Conservation (phyloP, 1,140 invertebrate species). For the Ceratina australensis region DNA sequence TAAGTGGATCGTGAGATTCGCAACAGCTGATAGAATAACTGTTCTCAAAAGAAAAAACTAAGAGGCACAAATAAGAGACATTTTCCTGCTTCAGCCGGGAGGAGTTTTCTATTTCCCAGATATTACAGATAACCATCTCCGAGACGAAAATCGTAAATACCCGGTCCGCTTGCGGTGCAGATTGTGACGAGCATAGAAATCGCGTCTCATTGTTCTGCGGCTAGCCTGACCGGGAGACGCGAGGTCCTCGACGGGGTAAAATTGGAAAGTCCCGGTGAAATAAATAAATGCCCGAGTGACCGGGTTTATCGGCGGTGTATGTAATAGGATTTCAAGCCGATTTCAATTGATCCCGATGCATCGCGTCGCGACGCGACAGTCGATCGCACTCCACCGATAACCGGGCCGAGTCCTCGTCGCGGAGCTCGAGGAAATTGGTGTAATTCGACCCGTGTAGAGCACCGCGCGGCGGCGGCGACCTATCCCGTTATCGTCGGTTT, state of each 20-base stretch:
- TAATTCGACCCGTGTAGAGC: slow-evolving; percentile 42
- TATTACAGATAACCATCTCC: not conserved
- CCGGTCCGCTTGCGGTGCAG: not conserved
- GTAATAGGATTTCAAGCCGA: slow-evolving; percentile 46
- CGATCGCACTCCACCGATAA: slow-evolving; percentile 44
- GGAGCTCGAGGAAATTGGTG: slow-evolving; percentile 51
- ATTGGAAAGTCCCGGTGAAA: slow-evolving; percentile 22
- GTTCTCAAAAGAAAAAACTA: too few species aligned
- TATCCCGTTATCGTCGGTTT: slow-evolving; percentile 42
- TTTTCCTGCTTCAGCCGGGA: too few species aligned
- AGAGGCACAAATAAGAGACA: too few species aligned
- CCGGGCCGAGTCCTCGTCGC: not conserved
- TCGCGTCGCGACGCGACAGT: slow-evolving; percentile 40
- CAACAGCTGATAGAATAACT: too few species aligned
- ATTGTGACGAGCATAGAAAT: not conserved
- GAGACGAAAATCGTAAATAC: not conserved
- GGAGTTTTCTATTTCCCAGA: not conserved
- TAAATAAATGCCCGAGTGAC: slow-evolving; percentile 42
- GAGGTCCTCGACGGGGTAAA: not conserved
- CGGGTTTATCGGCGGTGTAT: slow-evolving; percentile 19
- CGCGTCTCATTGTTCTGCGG: slow-evolving; percentile 18
- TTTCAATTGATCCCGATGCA: slow-evolving; percentile 49
- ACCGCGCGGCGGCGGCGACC: slow-evolving; percentile 18
- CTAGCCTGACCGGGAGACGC: too few species aligned
- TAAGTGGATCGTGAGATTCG: too few species aligned